phyloP scores from a whole-genome alignment of 1,140 invertebrate species.

The Lethocerus indicus region DNA sequence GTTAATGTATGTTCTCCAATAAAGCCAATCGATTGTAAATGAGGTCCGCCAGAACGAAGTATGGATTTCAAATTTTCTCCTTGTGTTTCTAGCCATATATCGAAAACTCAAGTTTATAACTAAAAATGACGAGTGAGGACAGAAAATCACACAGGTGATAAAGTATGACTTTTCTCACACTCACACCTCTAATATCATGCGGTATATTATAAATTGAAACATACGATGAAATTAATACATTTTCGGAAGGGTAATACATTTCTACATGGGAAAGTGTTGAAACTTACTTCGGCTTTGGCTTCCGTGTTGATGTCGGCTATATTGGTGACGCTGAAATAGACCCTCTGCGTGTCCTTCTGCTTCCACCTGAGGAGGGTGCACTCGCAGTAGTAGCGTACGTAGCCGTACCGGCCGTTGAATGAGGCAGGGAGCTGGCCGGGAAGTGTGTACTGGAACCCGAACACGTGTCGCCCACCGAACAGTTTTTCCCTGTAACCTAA shows the following conservation, averaged over 20 bases:
- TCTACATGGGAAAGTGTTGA: neutral
- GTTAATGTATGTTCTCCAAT: too few relatives aligned
- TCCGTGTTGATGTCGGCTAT: slow-evolving; percentile 21
- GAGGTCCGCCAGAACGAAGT: too few relatives aligned
- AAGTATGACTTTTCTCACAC: too few relatives aligned
- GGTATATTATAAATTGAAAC: too few relatives aligned
- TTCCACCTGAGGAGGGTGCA: slow-evolving; percentile 25
- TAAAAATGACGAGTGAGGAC: too few relatives aligned
- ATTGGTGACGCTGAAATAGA: slow-evolving; percentile 20
- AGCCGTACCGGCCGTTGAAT: slow-evolving; percentile 28
- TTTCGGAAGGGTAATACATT: neutral
- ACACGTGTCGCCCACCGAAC: slow-evolving; percentile 25
- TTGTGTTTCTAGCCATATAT: too few relatives aligned
- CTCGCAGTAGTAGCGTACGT: slow-evolving; percentile 27
- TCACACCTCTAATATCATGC: too few relatives aligned
- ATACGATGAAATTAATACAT: too few relatives aligned
- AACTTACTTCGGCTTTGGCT: slow-evolving; percentile 19
- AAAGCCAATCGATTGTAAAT: too few relatives aligned
- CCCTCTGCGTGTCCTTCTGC: slow-evolving; percentile 19
- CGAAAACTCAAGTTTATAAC: too few relatives aligned
- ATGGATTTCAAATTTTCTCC: too few relatives aligned
- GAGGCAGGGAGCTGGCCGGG: slow-evolving; percentile 29
- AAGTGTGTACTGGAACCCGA: slow-evolving; percentile 29
- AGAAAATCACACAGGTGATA: too few relatives aligned
- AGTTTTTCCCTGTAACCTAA: slow-evolving; percentile 21